These are phyloP conservation scores for Gasterosteus aculeatus DNA, from an alignment of 2,113 vertebrate species.

Conservation along the genomic window DNA sequence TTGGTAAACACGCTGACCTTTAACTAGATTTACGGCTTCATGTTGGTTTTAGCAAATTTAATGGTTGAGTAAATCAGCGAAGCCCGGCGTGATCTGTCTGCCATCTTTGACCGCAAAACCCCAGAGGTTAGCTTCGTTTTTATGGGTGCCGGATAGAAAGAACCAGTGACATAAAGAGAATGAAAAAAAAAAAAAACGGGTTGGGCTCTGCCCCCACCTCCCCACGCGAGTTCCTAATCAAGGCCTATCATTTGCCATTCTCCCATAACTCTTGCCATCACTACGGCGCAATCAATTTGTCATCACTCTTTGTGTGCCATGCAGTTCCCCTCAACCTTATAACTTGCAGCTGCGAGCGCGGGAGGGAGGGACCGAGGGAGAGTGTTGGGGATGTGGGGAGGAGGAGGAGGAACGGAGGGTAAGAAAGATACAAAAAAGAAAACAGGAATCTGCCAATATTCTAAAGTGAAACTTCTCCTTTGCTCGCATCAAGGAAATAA, in stretches of 20 bases:
- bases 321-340: constrained; percentile 88
- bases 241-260: constrained; percentile 87
- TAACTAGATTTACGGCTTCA: constrained; percentile 40
- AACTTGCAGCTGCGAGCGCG: constrained; percentile 87
- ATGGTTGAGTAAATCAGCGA: constrained; percentile 41
- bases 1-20: constrained; percentile 31
- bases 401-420: constrained; percentile 23
- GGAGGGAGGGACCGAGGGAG: constrained; percentile 31
- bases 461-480: constrained; percentile 65
- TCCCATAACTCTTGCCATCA: constrained; percentile 86
- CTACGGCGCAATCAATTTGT: constrained; percentile 94
- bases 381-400: constrained; percentile 14
- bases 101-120: constrained; percentile 2
- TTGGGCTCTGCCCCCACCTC: not conserved
- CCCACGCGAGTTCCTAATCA: constrained; percentile 88
- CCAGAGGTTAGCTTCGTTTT: not conserved
- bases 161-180: constrained; percentile 27
- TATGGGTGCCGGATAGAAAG: constrained; percentile 24
- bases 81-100: not conserved
- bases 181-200: constrained; percentile 67
- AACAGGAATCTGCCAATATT: constrained; percentile 80
- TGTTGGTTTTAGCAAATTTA: constrained; percentile 35
- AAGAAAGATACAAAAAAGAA: constrained; percentile 36
- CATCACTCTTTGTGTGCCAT: constrained; percentile 89
- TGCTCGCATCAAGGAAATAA: constrained; percentile 82